These are phyloP conservation scores for Gobio occitaniae DNA, from an alignment of 2,797 vertebrate genomes.

Conservation along the genomic window DNA sequence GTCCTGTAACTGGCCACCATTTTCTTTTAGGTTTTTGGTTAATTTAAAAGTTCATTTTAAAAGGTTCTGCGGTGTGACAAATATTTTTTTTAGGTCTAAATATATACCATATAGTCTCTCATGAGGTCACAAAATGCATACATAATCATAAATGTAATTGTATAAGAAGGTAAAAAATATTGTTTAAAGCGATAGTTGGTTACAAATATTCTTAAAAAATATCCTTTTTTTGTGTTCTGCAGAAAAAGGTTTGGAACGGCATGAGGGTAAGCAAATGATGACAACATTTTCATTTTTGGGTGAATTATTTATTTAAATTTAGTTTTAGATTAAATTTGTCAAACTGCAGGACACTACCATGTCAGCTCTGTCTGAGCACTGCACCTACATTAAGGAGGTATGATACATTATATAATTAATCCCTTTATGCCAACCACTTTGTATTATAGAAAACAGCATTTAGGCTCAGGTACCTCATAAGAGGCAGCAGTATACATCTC, in stretches of 20 bases:
- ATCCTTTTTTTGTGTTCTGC: neutral
- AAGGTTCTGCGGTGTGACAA: neutral
- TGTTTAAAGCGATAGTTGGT: neutral
- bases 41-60: neutral
- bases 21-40: too few species aligned
- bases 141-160: neutral
- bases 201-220: neutral
- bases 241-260: neutral
- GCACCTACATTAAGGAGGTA: neutral
- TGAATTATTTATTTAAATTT: neutral
- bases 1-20: neutral
- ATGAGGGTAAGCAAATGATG: neutral
- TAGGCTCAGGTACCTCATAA: slow-evolving; percentile 9
- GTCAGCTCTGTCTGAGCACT: neutral
- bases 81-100: neutral
- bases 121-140: neutral
- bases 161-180: neutral
- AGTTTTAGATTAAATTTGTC: neutral
- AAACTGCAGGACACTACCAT: neutral
- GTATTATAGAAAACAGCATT: neutral
- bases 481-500: neutral
- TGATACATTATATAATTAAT: neutral
- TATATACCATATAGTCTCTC: neutral
- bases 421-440: neutral
- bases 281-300: neutral